A percentile compares a stretch with the other conserved stretches of the same genome.
Evolutionary conservation across 2,113 vertebrate genomes (phyloP).

Genomic region (Prunella fulvescens): DNA sequence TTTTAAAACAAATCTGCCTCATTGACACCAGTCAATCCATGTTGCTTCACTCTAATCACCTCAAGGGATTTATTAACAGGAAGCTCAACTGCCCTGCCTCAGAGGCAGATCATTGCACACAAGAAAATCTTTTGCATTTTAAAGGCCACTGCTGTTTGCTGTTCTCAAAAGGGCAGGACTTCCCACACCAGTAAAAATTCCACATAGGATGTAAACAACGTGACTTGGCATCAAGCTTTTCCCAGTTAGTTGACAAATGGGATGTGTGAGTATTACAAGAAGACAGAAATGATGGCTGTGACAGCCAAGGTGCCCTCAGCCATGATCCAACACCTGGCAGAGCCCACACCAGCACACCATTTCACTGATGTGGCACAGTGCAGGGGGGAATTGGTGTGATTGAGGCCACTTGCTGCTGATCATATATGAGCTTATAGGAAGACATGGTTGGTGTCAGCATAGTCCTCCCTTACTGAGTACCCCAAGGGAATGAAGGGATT

Average conservation of each 20-base stretch:
- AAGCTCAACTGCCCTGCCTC: background rate
- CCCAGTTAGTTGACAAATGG: background rate
- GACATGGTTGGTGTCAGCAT: background rate
- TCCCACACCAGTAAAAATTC: background rate
- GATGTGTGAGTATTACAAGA: background rate
- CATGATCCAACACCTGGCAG: background rate
- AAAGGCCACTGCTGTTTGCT: background rate
- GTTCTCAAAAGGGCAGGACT: background rate
- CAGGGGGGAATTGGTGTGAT: no score
- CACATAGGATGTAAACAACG: background rate
- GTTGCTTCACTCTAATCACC: background rate
- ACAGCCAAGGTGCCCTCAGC: background rate
- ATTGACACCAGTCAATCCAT: background rate
- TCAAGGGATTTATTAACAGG: background rate
- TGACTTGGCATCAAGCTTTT: background rate
- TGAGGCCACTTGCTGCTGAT: rapidly evolving
- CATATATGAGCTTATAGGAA: background rate
- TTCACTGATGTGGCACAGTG: background rate
- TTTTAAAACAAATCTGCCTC: background rate
- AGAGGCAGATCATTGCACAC: background rate
- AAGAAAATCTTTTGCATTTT: background rate
- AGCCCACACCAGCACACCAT: background rate
- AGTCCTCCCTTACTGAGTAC: background rate
- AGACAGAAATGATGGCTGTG: background rate
- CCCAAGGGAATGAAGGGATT: background rate